Conservation (phyloP, 2,888 invertebrate species). For the Malachius bipustulatus region DNA sequence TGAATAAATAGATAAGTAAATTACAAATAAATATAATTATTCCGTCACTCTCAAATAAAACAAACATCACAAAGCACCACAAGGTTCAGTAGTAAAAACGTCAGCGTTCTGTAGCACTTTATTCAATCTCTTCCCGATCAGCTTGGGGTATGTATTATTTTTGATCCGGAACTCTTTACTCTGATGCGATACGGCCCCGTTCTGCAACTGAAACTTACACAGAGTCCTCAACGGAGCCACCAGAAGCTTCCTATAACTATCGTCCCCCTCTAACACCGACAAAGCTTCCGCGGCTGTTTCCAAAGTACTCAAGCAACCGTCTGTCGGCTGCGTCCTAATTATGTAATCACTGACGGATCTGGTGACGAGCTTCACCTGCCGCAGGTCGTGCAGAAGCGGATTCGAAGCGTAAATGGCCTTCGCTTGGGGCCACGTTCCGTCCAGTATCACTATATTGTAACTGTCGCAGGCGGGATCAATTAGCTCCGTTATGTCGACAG, state of each 20-base stretch:
- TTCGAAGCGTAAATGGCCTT: slow-evolving; percentile 83
- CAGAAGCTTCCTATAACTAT: slow-evolving; percentile 52
- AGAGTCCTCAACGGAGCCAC: slow-evolving; percentile 69
- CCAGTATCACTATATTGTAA: slow-evolving; percentile 71
- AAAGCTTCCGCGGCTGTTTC: slow-evolving; percentile 77
- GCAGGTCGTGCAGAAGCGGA: slow-evolving; percentile 57
- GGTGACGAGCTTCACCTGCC: slow-evolving; percentile 69
- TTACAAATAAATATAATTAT: too few species aligned
- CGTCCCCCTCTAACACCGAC: slow-evolving; percentile 59
- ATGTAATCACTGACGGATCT: slow-evolving; percentile 72
- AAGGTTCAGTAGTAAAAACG: slow-evolving; percentile 14
- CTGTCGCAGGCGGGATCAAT: slow-evolving; percentile 35
- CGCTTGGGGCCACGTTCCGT: slow-evolving; percentile 95
- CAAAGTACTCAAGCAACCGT: slow-evolving; percentile 81
- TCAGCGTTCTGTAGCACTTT: slow-evolving; percentile 39
- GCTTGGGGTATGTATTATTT: slow-evolving; percentile 65
- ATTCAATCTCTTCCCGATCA: slow-evolving; percentile 66
- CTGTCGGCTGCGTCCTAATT: slow-evolving; percentile 87
- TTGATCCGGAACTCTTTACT: slow-evolving; percentile 82
- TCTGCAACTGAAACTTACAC: slow-evolving; percentile 76
- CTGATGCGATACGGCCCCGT: slow-evolving; percentile 88
- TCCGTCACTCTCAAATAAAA: background rate
- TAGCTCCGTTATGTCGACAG: slow-evolving; percentile 53
- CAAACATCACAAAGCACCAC: background rate
- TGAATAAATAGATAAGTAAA: too few species aligned